Percentiles rank a stretch among this genome's conserved stretches.
Conservation (phyloP, 1,140 invertebrate genomes). For the Temnothorax nylanderi region DNA sequence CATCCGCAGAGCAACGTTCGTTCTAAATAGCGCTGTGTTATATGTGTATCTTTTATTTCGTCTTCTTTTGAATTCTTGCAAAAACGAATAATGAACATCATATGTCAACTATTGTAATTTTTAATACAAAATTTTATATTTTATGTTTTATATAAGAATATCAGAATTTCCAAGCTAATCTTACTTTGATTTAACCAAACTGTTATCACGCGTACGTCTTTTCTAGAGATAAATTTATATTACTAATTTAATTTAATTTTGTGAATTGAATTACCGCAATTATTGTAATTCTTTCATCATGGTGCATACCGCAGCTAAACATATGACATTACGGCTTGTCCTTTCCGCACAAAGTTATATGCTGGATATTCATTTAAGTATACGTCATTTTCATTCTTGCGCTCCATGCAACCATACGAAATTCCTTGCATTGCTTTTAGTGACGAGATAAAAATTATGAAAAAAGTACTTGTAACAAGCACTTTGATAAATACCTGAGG, state of each 20-base stretch:
- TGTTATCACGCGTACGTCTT: background rate
- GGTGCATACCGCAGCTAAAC: background rate
- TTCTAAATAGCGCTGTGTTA: background rate
- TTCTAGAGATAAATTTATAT: background rate
- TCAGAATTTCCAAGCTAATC: background rate
- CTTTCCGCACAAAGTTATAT: background rate
- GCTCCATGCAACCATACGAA: background rate
- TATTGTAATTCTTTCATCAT: background rate
- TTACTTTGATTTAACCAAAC: background rate
- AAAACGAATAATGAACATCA: background rate
- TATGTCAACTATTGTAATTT: conserved; percentile 4
- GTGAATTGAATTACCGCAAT: background rate
- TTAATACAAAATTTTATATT: background rate
- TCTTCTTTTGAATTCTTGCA: background rate
- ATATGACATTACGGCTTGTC: background rate
- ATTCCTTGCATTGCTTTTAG: conserved; percentile 30
- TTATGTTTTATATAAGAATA: background rate
- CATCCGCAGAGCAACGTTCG: background rate
- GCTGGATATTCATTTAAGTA: background rate
- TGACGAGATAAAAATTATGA: conserved; percentile 41
- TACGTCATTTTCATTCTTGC: background rate
- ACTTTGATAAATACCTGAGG: background rate
- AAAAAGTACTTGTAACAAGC: conserved; percentile 52
- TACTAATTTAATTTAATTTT: conserved; percentile 1
- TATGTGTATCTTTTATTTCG: background rate